Base-by-base conservation (phyloP, 2,888 invertebrate species). In the Ectobius pallidus region DNA sequence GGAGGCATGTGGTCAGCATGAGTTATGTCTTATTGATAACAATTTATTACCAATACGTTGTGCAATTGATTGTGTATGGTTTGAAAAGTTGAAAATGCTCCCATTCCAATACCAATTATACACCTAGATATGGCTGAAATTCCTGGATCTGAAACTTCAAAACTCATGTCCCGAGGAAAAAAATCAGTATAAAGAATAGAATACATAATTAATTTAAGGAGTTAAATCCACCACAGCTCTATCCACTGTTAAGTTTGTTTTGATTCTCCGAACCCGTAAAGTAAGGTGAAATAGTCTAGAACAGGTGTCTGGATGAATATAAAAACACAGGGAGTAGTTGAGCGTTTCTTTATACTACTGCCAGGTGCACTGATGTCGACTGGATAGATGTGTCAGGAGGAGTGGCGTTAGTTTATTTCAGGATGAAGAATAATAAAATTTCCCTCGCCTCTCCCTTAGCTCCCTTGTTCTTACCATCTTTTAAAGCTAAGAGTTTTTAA, bases 351-450 rank as follows among this genome's bases (percentile, higher is more conserved):
- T 65, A 58, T 58, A 58, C 32, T 27, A 34, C 65, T 46, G 46
- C 65, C 65, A 65, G 65, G 65, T 65, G 65, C 65, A 46, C 65
- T 46, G 44, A 42, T 46, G 6, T 22, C 65, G 11, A 6, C 46
- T 46, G 25, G 44, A 42, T 42, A 44, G 65, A 27, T 62, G n/a
- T n/a, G 62, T 62, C 62, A 39, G 62, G n/a, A 65, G 44, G 30
- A 44, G 46, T n/a, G 46, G 27, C 27, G 18, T 65, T 30, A 65
- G 65, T 42, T 65, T 65, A 65, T 65, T 65, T 65, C 65, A 65
- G 65, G 46, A 65, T 27, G 65, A 46, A 46, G 65, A 65, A 65
- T 65, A 65, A 65, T 65, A 65, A 65, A 65, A 20, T 18, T 63
- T 34, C 34, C 63, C 46, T 44, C 46, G 44, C 30, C 7, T 55